Conservation (phyloP, 2,113 vertebrate species). For the Ancistrus triradiatus region DNA sequence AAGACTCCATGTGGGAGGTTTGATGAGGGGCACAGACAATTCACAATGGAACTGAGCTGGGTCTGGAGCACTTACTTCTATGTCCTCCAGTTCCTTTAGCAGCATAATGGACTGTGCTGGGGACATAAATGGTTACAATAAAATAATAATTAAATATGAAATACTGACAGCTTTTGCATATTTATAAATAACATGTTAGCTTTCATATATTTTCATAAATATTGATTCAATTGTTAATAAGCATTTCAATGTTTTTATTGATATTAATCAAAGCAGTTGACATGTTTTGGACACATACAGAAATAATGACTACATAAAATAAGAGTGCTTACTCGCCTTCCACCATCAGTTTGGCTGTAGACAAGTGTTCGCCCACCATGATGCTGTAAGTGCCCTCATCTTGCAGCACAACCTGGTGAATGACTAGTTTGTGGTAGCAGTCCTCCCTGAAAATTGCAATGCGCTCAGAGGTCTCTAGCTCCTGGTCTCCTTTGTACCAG, state of each 20-base stretch:
- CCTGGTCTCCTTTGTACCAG: constrained; percentile 76
- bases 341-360: constrained; percentile 78
- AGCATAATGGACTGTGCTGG: constrained; percentile 65
- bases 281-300: no score
- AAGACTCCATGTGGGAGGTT: constrained; percentile 67
- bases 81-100: constrained; percentile 59
- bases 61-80: constrained; percentile 58
- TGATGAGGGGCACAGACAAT: constrained; percentile 62
- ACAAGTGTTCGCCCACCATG: constrained; percentile 76
- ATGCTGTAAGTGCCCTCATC: constrained; percentile 85
- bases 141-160: background rate
- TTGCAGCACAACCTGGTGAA: constrained; percentile 73
- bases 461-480: constrained; percentile 74
- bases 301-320: no score
- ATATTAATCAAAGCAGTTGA: no score
- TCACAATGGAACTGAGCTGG: constrained; percentile 67
- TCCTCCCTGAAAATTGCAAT: constrained; percentile 80
- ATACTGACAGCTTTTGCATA: no score
- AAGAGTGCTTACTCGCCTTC: constrained; percentile 74
- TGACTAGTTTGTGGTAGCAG: constrained; percentile 82
- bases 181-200: no score
- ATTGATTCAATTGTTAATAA: no score
- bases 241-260: no score
- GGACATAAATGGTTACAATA: background rate
- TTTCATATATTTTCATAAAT: no score